phyloP scores from a whole-genome alignment of 2,113 vertebrate genomes.

The Micronycteris hirsuta region DNA sequence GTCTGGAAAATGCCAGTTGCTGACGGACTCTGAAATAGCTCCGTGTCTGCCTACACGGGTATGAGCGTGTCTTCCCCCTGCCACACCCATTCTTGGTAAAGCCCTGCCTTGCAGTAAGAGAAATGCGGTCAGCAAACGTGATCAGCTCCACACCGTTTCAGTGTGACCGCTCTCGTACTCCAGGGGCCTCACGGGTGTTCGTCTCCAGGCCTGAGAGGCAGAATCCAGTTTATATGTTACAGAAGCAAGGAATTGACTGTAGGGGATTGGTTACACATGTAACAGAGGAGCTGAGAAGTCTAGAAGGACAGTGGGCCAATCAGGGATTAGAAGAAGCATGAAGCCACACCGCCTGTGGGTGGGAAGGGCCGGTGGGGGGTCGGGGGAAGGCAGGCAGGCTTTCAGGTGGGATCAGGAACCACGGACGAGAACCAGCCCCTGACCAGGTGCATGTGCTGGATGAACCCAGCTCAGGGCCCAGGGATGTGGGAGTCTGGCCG shows the following conservation, averaged over 20 bases:
- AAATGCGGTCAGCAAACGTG: not conserved
- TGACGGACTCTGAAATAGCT: not conserved
- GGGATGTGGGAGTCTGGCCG: accelerated
- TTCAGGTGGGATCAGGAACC: too few species aligned
- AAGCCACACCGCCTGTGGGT: not conserved
- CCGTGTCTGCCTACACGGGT: not conserved
- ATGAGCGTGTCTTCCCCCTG: not conserved
- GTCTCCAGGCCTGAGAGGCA: not conserved
- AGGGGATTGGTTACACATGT: not conserved
- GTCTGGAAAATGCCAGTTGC: not conserved
- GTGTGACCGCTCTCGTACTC: not conserved
- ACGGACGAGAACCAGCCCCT: not conserved
- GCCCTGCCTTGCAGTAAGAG: not conserved
- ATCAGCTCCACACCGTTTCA: not conserved
- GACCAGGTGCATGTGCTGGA: not conserved
- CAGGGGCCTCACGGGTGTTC: not conserved
- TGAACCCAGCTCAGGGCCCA: not conserved
- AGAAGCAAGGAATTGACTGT: not conserved
- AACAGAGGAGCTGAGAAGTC: not conserved
- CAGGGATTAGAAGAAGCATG: not conserved
- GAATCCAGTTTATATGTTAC: not conserved
- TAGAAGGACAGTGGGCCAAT: not conserved
- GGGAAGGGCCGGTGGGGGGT: not conserved
- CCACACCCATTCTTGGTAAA: not conserved
- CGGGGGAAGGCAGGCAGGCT: too few species aligned